Percentiles rank a stretch among this genome's conserved stretches.
Conservation (phyloP, 2,888 invertebrate genomes). For the Amblyjoppa fuscipennis region DNA sequence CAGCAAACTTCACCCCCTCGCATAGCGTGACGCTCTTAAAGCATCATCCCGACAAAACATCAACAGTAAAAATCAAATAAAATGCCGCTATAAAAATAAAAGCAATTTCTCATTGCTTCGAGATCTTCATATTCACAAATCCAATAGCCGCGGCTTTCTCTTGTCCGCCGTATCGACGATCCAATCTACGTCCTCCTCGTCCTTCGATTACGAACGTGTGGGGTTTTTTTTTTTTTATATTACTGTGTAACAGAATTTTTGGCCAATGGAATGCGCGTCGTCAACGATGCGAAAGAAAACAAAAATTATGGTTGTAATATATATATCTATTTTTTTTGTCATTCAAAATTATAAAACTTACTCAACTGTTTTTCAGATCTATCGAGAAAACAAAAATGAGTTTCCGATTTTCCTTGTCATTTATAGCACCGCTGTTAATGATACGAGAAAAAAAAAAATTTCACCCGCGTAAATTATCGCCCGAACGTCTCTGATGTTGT, state of each 20-base stretch:
- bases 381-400: constrained; percentile 32
- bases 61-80: neutral
- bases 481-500: constrained; percentile 86
- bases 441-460: constrained; percentile 23
- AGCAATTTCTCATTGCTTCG: constrained; percentile 17
- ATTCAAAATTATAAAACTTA: constrained; percentile 55
- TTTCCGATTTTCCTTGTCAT: constrained; percentile 41
- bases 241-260: constrained; percentile 20
- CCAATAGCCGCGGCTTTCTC: constrained; percentile 2
- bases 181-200: constrained; percentile 10
- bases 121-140: neutral
- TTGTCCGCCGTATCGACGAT: neutral
- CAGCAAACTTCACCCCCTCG: constrained; percentile 84
- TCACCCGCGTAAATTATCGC: constrained; percentile 63
- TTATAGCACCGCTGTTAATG: constrained; percentile 16
- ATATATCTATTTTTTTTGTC: neutral
- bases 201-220: constrained; percentile 18
- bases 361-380: constrained; percentile 61
- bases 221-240: neutral
- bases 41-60: constrained; percentile 43
- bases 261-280: neutral
- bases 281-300: neutral
- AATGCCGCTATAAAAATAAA: neutral
- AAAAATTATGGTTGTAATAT: constrained; percentile 11
- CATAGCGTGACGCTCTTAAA: constrained; percentile 47